Conservation (phyloP, 2,113 vertebrate species). For the Jacana jacana region DNA sequence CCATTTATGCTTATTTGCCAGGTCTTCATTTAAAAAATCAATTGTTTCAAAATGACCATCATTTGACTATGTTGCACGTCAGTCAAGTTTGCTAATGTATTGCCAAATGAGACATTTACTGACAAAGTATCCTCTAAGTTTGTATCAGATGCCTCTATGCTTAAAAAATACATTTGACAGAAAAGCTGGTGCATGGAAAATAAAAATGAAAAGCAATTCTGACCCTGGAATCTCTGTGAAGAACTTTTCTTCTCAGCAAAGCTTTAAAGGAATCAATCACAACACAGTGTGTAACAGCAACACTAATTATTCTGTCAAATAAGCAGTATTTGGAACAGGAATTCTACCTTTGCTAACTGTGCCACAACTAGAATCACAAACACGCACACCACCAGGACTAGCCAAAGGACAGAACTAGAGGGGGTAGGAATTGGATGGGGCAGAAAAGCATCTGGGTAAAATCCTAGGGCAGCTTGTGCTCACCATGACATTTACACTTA, state of each 20-base stretch:
- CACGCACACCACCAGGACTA: not conserved
- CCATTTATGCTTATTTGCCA: not conserved
- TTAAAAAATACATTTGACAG: not conserved
- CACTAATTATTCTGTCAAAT: not conserved
- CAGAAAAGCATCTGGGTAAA: slow-evolving; percentile 11
- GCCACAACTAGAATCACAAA: slow-evolving; percentile 28
- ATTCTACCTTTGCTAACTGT: not conserved
- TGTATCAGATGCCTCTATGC: not conserved
- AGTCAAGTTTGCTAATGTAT: not conserved
- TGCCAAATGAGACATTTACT: not conserved
- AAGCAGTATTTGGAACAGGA: not conserved
- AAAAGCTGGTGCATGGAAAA: not conserved
- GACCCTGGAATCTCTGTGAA: not conserved
- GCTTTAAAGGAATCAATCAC: not conserved
- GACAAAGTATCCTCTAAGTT: not conserved
- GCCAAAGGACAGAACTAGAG: not conserved
- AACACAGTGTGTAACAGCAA: not conserved
- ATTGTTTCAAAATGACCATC: not conserved
- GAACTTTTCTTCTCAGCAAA: not conserved
- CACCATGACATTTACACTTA: slow-evolving; percentile 85
- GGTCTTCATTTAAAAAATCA: not conserved
- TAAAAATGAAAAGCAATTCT: not conserved
- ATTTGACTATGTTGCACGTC: not conserved
- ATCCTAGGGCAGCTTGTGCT: slow-evolving; percentile 74
- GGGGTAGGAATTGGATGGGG: not conserved